Evolutionary conservation across 2,113 vertebrate species (phyloP).

Genomic region (Physeter macrocephalus): DNA sequence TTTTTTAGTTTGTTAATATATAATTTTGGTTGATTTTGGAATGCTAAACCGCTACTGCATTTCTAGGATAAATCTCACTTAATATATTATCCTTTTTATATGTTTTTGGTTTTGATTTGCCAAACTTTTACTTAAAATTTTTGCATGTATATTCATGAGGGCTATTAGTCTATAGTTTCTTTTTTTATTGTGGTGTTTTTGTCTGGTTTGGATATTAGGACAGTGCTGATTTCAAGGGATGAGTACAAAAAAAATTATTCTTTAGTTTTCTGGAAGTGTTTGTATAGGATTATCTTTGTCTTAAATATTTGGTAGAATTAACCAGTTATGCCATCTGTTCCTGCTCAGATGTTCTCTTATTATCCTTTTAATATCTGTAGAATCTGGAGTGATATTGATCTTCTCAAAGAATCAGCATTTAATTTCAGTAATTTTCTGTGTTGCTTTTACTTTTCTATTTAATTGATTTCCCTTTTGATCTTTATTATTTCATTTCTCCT

Average conservation of each 20-base stretch:
- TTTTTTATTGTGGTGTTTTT: not conserved
- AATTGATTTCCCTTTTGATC: not conserved
- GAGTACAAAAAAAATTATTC: not conserved
- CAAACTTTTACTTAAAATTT: not conserved
- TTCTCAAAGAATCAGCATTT: not conserved
- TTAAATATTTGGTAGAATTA: not conserved
- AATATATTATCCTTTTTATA: not conserved
- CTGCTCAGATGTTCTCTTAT: not conserved
- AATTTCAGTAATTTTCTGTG: not conserved
- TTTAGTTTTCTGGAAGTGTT: not conserved
- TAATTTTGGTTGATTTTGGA: not conserved
- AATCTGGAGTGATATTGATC: not conserved
- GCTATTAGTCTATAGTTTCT: not conserved
- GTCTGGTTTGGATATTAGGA: not conserved
- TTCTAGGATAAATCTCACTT: not conserved
- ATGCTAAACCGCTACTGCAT: not conserved
- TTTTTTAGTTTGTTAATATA: not conserved
- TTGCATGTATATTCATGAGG: not conserved
- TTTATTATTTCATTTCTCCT: not conserved
- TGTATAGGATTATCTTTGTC: not conserved
- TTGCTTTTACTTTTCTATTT: not conserved
- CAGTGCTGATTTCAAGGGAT: not conserved
- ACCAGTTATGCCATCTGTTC: not conserved
- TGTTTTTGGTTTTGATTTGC: not conserved
- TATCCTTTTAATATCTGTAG: not conserved